A percentile compares a stretch with the other conserved stretches of the same genome.
Evolutionary conservation across 2,888 invertebrate species (phyloP).

Genomic region (Pterostichus niger): DNA sequence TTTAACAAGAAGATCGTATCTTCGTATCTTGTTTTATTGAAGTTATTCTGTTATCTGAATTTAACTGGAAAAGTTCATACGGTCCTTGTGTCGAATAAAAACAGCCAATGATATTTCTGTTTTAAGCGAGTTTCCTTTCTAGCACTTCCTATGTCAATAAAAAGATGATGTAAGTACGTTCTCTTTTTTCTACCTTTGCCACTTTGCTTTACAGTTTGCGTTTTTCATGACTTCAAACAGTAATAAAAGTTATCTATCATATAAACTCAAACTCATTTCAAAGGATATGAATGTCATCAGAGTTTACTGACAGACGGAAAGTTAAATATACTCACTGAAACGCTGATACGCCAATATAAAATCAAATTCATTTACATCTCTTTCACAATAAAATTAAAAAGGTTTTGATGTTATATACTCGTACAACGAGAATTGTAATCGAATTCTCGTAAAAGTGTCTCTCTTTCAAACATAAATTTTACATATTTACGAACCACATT

Average conservation of each 20-base stretch:
- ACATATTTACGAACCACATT: conserved; percentile 43
- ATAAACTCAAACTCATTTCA: neutral
- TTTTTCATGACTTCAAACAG: neutral
- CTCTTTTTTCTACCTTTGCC: neutral
- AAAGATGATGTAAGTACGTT: conserved; percentile 38
- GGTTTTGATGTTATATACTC: too few relatives aligned
- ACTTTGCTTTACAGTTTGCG: neutral
- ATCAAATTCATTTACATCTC: conserved; percentile 39
- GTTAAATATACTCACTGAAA: conserved; percentile 19
- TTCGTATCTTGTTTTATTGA: conserved; percentile 52
- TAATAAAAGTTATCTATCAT: conserved; percentile 35
- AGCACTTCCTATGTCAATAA: conserved; percentile 41
- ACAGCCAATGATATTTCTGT: conserved; percentile 17
- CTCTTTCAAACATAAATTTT: conserved; percentile 39
- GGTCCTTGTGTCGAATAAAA: conserved; percentile 18
- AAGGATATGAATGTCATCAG: conserved; percentile 24
- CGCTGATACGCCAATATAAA: neutral
- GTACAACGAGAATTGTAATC: conserved; percentile 3
- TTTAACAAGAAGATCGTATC: conserved; percentile 61
- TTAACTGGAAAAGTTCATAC: conserved; percentile 52
- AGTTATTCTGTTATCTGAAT: conserved; percentile 58
- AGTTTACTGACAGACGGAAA: conserved; percentile 20
- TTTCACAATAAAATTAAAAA: conserved; percentile 10
- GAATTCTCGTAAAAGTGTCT: conserved; percentile 16
- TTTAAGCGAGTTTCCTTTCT: conserved; percentile 43